Conservation (phyloP, 2,113 vertebrate species). For the Bos javanicus region DNA sequence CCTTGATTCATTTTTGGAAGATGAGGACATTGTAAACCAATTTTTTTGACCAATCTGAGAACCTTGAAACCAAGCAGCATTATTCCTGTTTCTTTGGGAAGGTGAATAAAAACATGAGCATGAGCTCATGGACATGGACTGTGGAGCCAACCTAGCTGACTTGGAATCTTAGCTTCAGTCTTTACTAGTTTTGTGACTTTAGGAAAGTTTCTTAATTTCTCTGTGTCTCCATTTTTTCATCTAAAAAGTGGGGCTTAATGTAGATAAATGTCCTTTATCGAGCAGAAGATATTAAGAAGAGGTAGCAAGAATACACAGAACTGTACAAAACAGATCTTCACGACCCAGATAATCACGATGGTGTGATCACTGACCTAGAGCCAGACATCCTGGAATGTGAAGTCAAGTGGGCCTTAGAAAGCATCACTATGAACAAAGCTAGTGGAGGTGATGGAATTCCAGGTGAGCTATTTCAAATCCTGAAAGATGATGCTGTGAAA, state of each 20-base stretch:
- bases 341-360: too few relatives aligned
- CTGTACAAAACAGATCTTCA: too few relatives aligned
- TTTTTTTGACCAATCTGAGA: background rate
- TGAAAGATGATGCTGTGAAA: too few relatives aligned
- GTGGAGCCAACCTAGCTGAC: background rate
- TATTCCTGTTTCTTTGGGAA: background rate
- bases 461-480: too few relatives aligned
- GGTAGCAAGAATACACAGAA: too few relatives aligned
- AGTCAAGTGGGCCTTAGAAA: too few relatives aligned
- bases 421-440: too few relatives aligned
- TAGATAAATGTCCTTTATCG: background rate
- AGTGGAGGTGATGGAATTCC: too few relatives aligned
- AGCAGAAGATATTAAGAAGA: too few relatives aligned
- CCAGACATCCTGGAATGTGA: too few relatives aligned
- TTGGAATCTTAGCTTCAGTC: background rate
- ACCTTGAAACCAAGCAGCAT: background rate
- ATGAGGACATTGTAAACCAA: background rate
- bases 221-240: background rate
- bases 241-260: background rate
- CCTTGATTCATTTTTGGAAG: background rate
- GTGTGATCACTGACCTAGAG: too few relatives aligned
- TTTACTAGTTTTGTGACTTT: background rate
- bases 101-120: background rate
- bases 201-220: background rate
- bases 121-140: background rate